Evolutionary conservation across 2,888 invertebrate species (phyloP), one percentile per base, ranked within the genome.

Genomic region (Bellardia bayeri): DNA sequence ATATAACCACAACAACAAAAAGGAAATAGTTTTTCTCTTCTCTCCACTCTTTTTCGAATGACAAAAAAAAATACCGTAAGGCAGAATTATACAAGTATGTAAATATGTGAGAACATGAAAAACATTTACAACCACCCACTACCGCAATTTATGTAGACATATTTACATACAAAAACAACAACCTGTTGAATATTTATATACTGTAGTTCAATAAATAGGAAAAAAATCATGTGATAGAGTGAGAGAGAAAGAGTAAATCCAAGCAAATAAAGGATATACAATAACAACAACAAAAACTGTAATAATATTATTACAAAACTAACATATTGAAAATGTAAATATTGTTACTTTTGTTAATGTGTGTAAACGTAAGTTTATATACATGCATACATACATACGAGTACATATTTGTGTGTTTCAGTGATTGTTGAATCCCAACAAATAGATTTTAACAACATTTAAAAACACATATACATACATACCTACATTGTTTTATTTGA

Each of bases 241-340:
- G 13, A 58, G 78, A 40, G 16, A 63, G 14, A 61, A 13, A 40
- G 61, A n/a, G 23, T 33, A 30, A 81, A 54, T 71, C 56, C 72
- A 64, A 63, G 74, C 11, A 74, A n/a, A 64, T 58, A 72, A 61
- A 78, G 42, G 16, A 74, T 23, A 74, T 2, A 51, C 37, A 58
- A 61, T 11, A 69, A 45, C 23, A 23, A 23, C 23, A 58, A n/a
- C 64, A 63, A 66, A 42, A 42, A 64, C 16, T 79, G 69, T 45
- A 66, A 80, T 82, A 82, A 82, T 79, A 84, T 84, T 74, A 71
- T 74, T 56, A 69, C 68, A 84, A 76, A 78, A 74, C 40, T 51
- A 78, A 69, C 54, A 82, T 84, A 87, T 82, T 82, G 78, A 68
- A 78, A 78, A 82, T 74, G 76, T 80, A 84, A 84, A 82, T 87